Conservation (phyloP, 1,140 invertebrate species). For the Magallana gigas region DNA sequence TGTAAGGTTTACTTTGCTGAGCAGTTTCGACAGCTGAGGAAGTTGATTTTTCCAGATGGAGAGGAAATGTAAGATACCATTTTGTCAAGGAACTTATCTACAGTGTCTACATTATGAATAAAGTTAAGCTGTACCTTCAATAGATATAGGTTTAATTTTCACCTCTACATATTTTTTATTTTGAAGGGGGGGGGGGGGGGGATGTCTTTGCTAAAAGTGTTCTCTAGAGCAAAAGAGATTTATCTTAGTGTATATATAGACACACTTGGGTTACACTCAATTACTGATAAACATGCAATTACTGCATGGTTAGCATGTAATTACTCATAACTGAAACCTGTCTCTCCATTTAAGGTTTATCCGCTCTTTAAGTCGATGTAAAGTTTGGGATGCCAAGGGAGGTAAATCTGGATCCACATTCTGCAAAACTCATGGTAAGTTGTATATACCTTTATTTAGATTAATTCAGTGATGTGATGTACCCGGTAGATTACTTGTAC, state of each 20-base stretch:
- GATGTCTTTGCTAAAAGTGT: no score
- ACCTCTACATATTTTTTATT: no score
- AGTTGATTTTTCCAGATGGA: slow-evolving; percentile 85
- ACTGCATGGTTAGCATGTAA: neutral
- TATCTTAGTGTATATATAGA: no score
- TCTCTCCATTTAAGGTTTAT: slow-evolving; percentile 78
- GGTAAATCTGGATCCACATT: slow-evolving; percentile 98
- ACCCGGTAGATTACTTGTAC: no score
- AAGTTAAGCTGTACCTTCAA: no score
- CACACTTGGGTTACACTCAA: no score
- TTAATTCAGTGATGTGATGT: neutral
- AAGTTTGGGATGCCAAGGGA: slow-evolving; percentile 95
- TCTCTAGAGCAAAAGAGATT: no score
- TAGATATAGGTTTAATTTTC: no score
- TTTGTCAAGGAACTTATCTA: no score
- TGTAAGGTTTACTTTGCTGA: slow-evolving; percentile 91
- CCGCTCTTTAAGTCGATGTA: slow-evolving; percentile 92
- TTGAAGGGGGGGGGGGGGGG: no score
- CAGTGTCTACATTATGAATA: no score
- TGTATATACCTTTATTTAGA: neutral
- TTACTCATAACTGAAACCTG: neutral
- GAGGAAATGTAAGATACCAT: slow-evolving; percentile 80
- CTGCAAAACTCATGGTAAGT: slow-evolving; percentile 92
- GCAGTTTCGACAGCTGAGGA: slow-evolving; percentile 89
- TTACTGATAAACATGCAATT: neutral